Evolutionary conservation across 2,797 vertebrate genomes (phyloP), one percentile per base, ranked within the genome.

Genomic region (Erpetoichthys calabaricus): DNA sequence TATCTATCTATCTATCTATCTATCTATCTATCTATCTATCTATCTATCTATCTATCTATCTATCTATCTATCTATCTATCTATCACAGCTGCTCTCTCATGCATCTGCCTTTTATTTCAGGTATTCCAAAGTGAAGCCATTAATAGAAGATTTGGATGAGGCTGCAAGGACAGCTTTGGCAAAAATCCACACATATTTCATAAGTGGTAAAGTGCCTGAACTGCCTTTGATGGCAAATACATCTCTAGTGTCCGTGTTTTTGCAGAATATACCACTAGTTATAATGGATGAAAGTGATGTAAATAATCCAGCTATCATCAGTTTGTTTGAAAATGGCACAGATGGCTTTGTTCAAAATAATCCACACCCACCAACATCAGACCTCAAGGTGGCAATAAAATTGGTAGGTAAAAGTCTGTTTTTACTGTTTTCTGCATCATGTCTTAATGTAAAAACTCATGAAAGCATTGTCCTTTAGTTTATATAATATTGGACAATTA

Each of bases 121-220:
- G 49, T 83, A 86, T 60, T 79, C 84, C 0, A 67, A 78, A 59
- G 79, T 75, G 46, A 80, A 64, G 64, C 72, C 60, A 3, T 47
- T 80, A 60, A 65, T 86, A 55, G 62, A 67, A 9, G 80, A 84
- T 43, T 60, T 87, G 72, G 85, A 87, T n/a, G 61, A 65, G 42
- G 73, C 86, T n/a, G 79, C 82, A 0, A 72, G 75, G 1, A 80
- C 69, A 0, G 75, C 82, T 0, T 73, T 87, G 45, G 72, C 77
- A 47, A 73, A 71, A 55, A 82, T 87, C 59, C 70, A 85, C 2
- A 25, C 25, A 25, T 25, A 25, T 25, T 25, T 25, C 25, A 25
- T 25, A 25, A 25, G 25, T 25, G 25, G 25, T 25, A 25, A 25
- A 25, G 25, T 72, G 50, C 72, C 72, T 0, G 57, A 62, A 7